Base-by-base conservation (phyloP, 1,140 invertebrate genomes). In the Elysia chlorotica region DNA sequence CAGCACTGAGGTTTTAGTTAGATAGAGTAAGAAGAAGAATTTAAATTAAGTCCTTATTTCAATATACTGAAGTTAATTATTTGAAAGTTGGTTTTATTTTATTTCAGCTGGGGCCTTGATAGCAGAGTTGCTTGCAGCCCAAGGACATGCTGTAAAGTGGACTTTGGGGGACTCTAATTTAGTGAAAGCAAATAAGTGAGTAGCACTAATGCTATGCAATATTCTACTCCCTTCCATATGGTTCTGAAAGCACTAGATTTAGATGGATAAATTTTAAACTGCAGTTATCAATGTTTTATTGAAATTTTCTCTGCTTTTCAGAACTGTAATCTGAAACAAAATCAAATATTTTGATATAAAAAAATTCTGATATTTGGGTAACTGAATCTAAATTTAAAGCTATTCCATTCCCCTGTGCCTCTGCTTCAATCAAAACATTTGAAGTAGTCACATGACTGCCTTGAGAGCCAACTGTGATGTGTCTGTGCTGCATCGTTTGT, bases 101-200 rank as follows among this genome's bases (percentile, higher is more conserved):
- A 41, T 75, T 76, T 66, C 63, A 84, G 84, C 76, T 76, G 79
- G 79, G n/a, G 67, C 82, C 70, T 30, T 78, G 85, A 86, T 87
- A 61, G 84, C 87, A 37, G 77, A 89, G 48, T 80, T 87, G 63
- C 73, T 87, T 19, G 81, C 80, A 25, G 53, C 56, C 38, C 84
- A 87, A 48, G 28, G 86, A 38, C 73, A 88, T 35, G 68, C 41
- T 23, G 79, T 73, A 71, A 78, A n/a, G 72, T 85, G 75, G 78
- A 79, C 65, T 81, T 85, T 71, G 75, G 81, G 35, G 68, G 83
- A 66, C 66, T 87, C 57, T 70, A 87, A 76, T 63, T 85, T 65
- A 61, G 68, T 76, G 79, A 62, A 68, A 21, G 65, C 74, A 14
- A 71, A 78, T 59, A 76, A 76, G 83, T 84, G 78, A 76, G 74